Evolutionary conservation across 2,797 vertebrate species (phyloP), one percentile per base, ranked within the genome.

Genomic region (Arctocebus calabarensis): DNA sequence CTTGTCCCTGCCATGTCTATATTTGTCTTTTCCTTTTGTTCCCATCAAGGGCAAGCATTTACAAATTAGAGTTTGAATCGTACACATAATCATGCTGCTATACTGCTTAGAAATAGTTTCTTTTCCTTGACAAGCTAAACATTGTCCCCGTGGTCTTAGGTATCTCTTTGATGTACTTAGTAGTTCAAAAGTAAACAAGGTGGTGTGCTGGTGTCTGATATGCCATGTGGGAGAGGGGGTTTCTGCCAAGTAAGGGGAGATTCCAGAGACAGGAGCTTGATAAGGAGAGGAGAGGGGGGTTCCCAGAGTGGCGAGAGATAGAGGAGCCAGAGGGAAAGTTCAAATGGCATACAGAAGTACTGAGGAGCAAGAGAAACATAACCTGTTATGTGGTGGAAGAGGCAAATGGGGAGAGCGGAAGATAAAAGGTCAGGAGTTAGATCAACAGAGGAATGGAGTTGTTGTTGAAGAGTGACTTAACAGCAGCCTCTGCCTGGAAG

Each of bases 21-120:
- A n/a, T 95, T 86, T 89, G 77, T 43, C 40, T 57, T 71, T 95
- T 68, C 52, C 17, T 88, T 85, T 79, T 78, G 32, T 93, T 93
- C 20, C 12, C 29, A 43, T 70, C n/a, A 4, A 45, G n/a, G 20
- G 9, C 25, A 82, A 57, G 19, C 25, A 85, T 68, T 88, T 82
- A 55, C 48, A 94, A 92, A 83, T 94, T 34, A 74, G 10, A 27
- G 74, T 92, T 79, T 75, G n/a, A 91, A 83, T 45, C 59, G n/a
- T 9, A 71, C 10, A 81, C 34, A 87, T 81, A 66, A 79, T n/a
- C 32, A 61, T 90, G 34, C 40, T 37, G 32, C 27, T 71, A 1
- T 43, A 27, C 34, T 91, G 66, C 34, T 95, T 85, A 55, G 37
- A 86, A 74, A 74, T 55, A 9, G 22, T 48, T n/a, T 61, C 32